Conservation (phyloP, 2,113 vertebrate genomes). For the Hyaena hyaena region DNA sequence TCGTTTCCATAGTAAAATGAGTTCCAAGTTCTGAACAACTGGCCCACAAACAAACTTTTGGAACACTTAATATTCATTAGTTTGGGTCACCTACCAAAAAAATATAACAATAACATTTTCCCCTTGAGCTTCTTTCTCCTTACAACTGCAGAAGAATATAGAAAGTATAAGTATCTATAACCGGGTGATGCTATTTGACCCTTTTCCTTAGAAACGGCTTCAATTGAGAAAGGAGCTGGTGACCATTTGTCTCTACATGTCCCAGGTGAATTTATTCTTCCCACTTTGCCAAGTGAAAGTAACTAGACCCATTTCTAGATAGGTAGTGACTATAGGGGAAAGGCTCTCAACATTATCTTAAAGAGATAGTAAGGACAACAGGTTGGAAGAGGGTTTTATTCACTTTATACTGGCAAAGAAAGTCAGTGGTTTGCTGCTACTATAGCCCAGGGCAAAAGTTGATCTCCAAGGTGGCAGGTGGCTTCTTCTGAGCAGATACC, state of each 20-base stretch:
- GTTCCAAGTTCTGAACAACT: conserved; percentile 47
- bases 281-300: background rate
- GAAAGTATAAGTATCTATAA: background rate
- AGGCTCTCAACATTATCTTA: background rate
- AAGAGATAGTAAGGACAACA: background rate
- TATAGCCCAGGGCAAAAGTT: background rate
- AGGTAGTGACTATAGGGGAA: background rate
- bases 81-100: background rate
- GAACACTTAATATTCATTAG: background rate
- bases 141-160: conserved; percentile 26
- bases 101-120: background rate
- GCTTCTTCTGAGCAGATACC: background rate
- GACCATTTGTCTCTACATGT: background rate
- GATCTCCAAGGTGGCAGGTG: background rate
- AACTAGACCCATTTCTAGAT: background rate
- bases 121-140: background rate
- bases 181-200: background rate
- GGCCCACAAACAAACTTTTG: conserved; percentile 17
- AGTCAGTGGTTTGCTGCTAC: background rate
- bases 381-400: background rate
- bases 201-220: background rate
- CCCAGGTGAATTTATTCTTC: background rate
- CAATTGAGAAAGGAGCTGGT: background rate
- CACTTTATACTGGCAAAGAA: background rate
- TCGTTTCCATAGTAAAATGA: conserved; percentile 27